Evolutionary conservation across 2,113 vertebrate genomes (phyloP), one percentile per base, ranked within the genome.

Genomic region (Varanus salvator): DNA sequence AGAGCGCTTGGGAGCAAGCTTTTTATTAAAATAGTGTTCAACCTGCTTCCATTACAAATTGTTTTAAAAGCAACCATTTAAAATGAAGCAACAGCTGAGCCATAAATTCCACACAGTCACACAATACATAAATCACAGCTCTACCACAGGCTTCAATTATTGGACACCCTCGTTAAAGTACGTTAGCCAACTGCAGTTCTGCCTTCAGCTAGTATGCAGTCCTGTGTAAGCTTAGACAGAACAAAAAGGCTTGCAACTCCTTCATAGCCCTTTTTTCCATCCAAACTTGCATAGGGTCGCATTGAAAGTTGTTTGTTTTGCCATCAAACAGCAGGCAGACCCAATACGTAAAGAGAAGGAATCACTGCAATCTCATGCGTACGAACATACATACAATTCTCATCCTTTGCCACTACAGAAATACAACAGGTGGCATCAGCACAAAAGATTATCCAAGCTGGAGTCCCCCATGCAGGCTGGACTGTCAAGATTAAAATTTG

Each of bases 11-110:
- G 75, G 85, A 89, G 82, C 57, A 86, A 69, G 1, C 72, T 89
- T 50, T 97, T 97, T 97, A 97, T 97, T 97, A 77, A 88, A 94
- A 91, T 31, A 23, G 84, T 25, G 76, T 95, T 92, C 91, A 92
- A 69, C 84, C 89, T 92, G 86, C 52, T 95, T 92, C 93, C 80
- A 85, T 31, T 92, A 88, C 80, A 93, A 90, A 31, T 82, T 76
- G 3, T 19, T 64, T 78, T 9, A 78, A 78, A 66, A 0, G 77
- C 54, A 52, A 86, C 9, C 48, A 82, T 92, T 11, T 90, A 90
- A 93, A 95, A 82, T 69, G 8, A 52, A 88, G 9, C 0, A 87
- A 15, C 4, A 86, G 91, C 76, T 95, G 25, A 76, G 92, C 90
- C 76, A 88, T 0, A 0, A 85, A 75, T 81, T 74, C 29, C 1